phyloP scores from a whole-genome alignment of 92 coral and sea anemone genomes.

The Paragorgia papillata region DNA sequence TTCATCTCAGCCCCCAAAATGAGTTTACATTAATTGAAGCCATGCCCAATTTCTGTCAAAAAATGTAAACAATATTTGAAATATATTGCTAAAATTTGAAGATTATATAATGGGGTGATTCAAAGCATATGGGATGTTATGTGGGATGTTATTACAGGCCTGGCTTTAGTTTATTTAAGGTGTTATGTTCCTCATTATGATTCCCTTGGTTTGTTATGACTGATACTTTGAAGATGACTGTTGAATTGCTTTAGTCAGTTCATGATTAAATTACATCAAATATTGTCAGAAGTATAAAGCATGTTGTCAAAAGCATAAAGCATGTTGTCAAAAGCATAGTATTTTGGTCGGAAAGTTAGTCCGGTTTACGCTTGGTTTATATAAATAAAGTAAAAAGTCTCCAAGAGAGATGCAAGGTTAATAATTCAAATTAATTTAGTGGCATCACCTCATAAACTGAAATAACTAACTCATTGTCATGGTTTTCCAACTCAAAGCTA shows the following conservation, averaged over 20 bases:
- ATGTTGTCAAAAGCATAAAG: too few species aligned
- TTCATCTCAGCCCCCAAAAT: not conserved
- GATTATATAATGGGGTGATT: not conserved
- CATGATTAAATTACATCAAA: slow-evolving; percentile 33
- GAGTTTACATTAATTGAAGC: slow-evolving; percentile 12
- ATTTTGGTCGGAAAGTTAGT: too few species aligned
- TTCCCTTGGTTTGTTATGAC: slow-evolving; percentile 4
- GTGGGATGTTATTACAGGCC: slow-evolving; percentile 26
- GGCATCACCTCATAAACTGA: too few species aligned
- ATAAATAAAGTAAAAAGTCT: too few species aligned
- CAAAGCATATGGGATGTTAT: slow-evolving; percentile 15
- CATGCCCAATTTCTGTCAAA: slow-evolving; percentile 5
- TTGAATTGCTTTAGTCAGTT: slow-evolving; percentile 16
- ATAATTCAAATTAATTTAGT: too few species aligned
- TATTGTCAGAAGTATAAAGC: too few species aligned
- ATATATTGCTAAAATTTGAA: not conserved
- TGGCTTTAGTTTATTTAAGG: slow-evolving; percentile 18
- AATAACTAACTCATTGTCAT: too few species aligned
- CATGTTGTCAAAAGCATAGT: too few species aligned
- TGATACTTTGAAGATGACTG: slow-evolving; percentile 2
- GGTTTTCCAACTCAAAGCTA: too few species aligned
- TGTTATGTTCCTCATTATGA: slow-evolving; percentile 2
- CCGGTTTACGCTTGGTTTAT: too few species aligned
- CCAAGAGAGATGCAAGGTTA: too few species aligned
- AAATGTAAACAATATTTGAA: slow-evolving; percentile 20